phyloP scores from a whole-genome alignment of 2,113 vertebrate species.

The Saguinus imperator region DNA sequence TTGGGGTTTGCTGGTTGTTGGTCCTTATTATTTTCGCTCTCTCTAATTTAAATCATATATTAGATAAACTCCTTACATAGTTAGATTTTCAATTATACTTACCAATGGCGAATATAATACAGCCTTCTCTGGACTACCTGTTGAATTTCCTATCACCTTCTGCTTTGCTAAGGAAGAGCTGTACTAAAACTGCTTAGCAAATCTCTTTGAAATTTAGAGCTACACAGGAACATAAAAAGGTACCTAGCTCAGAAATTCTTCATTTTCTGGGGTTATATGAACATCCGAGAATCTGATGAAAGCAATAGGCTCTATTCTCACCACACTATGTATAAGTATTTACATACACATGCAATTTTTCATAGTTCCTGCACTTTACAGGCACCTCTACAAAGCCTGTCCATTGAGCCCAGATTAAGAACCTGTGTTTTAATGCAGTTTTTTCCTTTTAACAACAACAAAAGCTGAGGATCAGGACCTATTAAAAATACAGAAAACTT shows the following conservation, averaged over 20 bases:
- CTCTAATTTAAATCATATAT: neutral
- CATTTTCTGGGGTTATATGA: neutral
- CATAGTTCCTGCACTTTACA: neutral
- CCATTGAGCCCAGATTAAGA: neutral
- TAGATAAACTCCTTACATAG: neutral
- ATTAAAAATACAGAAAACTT: conserved; percentile 14
- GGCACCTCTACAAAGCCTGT: neutral
- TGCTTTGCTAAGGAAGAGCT: neutral
- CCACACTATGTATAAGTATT: neutral
- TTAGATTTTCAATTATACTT: conserved; percentile 37
- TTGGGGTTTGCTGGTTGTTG: neutral
- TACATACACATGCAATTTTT: neutral
- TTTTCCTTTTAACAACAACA: neutral
- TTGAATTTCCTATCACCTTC: conserved; percentile 16
- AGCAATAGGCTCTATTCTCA: neutral
- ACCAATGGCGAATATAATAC: neutral
- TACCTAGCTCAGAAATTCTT: neutral
- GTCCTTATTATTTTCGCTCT: conserved; percentile 29
- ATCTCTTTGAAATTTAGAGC: neutral
- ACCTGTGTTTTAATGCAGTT: neutral
- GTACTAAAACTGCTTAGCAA: neutral
- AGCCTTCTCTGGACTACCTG: neutral
- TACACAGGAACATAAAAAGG: neutral
- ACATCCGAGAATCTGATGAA: neutral
- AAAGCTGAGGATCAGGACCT: neutral